Percentiles rank a stretch among this genome's conserved stretches.
Conservation (phyloP, 2,888 invertebrate genomes). For the Oegoconia quadripuncta region DNA sequence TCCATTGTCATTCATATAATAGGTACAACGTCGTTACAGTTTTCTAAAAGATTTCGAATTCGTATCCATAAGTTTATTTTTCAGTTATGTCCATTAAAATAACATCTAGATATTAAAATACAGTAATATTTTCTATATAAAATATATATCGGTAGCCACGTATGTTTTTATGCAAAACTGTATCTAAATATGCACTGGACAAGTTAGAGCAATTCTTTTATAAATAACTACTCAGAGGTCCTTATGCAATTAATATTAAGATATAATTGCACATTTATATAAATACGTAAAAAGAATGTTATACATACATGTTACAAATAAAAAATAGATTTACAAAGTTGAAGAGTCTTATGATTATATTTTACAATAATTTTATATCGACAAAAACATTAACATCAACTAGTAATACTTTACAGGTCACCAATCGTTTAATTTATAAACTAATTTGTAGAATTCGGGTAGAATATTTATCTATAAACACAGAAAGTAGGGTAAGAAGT, state of each 20-base stretch:
- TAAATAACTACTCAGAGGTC: background rate
- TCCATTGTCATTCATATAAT: conserved; percentile 34
- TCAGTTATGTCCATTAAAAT: conserved; percentile 42
- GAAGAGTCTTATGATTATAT: background rate
- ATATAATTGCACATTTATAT: conserved; percentile 1
- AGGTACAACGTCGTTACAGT: conserved; percentile 48
- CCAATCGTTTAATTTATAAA: conserved; percentile 33
- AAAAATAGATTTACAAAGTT: background rate
- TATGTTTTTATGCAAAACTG: conserved; percentile 17
- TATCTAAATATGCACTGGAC: conserved; percentile 1
- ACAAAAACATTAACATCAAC: conserved; percentile 41
- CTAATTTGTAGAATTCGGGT: conserved; percentile 24
- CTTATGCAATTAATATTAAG: background rate
- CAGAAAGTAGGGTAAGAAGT: conserved; percentile 38
- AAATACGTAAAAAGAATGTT: background rate
- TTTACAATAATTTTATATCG: conserved; percentile 17
- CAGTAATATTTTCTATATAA: conserved; percentile 45
- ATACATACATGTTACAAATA: too few species aligned
- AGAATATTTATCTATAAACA: conserved; percentile 34
- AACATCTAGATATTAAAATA: conserved; percentile 49
- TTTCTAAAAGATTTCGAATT: conserved; percentile 44
- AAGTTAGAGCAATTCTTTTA: background rate
- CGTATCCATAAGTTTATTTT: conserved; percentile 30
- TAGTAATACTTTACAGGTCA: conserved; percentile 64
- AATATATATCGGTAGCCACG: conserved; percentile 43